Conservation (phyloP, 2,888 invertebrate genomes). For the Dryococelus australis region DNA sequence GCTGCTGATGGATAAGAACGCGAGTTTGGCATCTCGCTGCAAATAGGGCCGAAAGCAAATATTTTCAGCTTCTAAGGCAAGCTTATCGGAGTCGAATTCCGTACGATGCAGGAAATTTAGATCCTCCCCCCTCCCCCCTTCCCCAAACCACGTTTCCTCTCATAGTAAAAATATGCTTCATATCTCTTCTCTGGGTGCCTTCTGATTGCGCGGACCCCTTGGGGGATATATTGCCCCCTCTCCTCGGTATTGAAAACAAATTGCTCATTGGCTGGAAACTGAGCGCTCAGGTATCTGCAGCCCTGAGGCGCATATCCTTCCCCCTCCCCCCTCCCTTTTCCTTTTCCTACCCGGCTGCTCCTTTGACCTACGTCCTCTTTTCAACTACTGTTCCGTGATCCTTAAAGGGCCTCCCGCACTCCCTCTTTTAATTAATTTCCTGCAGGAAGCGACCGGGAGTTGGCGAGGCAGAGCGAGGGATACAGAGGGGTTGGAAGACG, state of each 20-base stretch:
- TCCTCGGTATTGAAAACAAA: background rate
- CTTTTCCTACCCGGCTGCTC: background rate
- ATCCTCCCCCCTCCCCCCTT: too few relatives aligned
- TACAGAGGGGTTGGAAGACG: background rate
- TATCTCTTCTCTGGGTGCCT: background rate
- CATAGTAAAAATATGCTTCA: background rate
- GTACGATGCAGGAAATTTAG: too few relatives aligned
- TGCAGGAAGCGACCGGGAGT: background rate
- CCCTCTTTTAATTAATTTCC: conserved; percentile 16
- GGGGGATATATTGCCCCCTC: background rate
- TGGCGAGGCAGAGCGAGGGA: too few relatives aligned
- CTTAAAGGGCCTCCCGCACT: background rate
- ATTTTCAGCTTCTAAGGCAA: too few relatives aligned
- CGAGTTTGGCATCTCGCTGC: too few relatives aligned
- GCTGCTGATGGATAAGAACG: too few relatives aligned
- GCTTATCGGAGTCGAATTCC: too few relatives aligned
- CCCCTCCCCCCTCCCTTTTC: background rate
- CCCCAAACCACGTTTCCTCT: too few relatives aligned
- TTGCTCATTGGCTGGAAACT: background rate
- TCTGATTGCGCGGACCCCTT: background rate
- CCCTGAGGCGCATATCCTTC: background rate
- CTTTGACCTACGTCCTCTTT: background rate
- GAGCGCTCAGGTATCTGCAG: background rate
- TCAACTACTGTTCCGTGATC: background rate
- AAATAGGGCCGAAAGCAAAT: too few relatives aligned